Percentiles rank a stretch among this genome's conserved stretches.
phyloP scores from a whole-genome alignment of 2,113 vertebrate genomes.

The Chlorodrepanis virens region DNA sequence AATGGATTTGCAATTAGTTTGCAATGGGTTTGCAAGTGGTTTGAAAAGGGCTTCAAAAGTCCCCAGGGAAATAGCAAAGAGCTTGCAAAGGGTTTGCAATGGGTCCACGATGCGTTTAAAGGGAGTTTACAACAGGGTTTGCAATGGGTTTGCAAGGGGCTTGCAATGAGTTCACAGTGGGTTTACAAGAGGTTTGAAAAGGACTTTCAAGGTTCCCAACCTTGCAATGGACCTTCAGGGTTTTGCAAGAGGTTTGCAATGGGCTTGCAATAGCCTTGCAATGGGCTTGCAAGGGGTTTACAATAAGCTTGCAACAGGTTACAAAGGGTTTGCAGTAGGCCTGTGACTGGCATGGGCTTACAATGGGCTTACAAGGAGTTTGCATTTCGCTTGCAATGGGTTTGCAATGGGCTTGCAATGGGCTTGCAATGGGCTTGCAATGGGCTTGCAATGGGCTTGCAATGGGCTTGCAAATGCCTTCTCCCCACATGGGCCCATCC shows the following conservation, averaged over 20 bases:
- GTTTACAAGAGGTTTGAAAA: not conserved
- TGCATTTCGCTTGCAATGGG: no score
- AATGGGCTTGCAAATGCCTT: not conserved
- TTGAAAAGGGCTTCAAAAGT: not conserved
- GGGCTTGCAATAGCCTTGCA: accelerated
- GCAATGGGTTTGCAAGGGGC: accelerated
- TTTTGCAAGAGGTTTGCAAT: not conserved
- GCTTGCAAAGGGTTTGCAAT: not conserved
- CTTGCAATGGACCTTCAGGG: not conserved
- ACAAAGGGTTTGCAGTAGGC: not conserved
- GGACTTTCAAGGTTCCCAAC: not conserved
- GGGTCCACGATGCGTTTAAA: no score
- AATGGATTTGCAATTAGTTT: not conserved
- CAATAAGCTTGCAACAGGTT: accelerated
- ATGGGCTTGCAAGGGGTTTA: accelerated
- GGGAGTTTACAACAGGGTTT: not conserved
- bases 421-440: not conserved
- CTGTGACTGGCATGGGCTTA: accelerated
- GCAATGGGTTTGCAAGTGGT: not conserved
- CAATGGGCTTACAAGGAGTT: accelerated
- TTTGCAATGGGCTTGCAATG: accelerated
- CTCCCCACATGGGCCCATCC: accelerated
- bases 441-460: accelerated
- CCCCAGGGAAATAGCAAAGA: not conserved
- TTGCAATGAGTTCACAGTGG: accelerated